Base-by-base conservation (phyloP, 2,888 invertebrate species). In the Amblyteles armatorius region DNA sequence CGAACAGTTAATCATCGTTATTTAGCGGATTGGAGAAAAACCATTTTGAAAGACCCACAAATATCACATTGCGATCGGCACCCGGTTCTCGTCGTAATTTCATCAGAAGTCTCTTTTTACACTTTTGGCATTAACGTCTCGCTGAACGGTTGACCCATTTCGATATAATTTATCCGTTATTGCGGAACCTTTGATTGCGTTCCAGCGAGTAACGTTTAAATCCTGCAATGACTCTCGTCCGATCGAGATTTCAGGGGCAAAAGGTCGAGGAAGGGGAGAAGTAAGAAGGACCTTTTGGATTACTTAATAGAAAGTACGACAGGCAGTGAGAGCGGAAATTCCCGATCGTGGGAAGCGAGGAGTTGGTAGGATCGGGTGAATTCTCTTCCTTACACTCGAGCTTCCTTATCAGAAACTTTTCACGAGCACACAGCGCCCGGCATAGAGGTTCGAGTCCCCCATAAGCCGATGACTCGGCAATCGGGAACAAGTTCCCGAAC, bases 241-340 rank as follows among this genome's bases (percentile, higher is more conserved):
- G 11, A 26, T 26, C 22, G 57, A 11, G 22, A 57, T 22, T 57
- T 57, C 1, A 19, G 19, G 13, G 48, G 22, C 55, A 67, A 55
- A 73, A 63, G 69, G 16, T n/a, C 55, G 72, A 74, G 16, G 63
- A 48, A 26, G 36, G 33, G 5, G 5, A 50, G 72, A 74, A 36
- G 63, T 29, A 29, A 19, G 52, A 26, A 50, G 50, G 44, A 69
- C 19, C 48, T 82, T 77, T 77, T 77, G 55, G 77, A 77, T 77
- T 77, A 78, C 77, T 82, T 77, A 57, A 82, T 69, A 71, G 71
- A 72, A 77, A 82, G 82, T 77, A 82, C 82, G 29, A 71, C 71
- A 72, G 65, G 71, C 77, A 77, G 52, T 55, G 55, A 67, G 77
- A 82, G 77, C 77, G 55, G 22, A 26, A 5, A 57, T 13, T 22